Evolutionary conservation across 2,797 vertebrate species (phyloP).

Genomic region (Anguilla megastoma): DNA sequence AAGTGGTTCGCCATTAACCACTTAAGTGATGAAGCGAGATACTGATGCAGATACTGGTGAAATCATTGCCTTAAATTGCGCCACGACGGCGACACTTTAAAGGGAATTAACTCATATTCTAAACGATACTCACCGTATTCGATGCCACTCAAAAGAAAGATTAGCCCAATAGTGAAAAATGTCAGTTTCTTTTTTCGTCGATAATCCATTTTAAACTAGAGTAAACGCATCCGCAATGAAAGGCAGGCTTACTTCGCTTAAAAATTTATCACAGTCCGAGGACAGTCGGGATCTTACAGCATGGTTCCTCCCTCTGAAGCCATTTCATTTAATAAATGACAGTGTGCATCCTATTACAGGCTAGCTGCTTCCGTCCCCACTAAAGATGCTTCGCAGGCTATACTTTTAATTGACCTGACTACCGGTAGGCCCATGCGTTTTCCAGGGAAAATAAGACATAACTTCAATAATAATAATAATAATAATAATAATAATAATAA

Average conservation of each 20-base stretch:
- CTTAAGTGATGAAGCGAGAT: neutral
- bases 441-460: neutral
- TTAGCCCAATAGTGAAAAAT: conserved; percentile 75
- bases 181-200: conserved; percentile 71
- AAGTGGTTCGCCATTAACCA: neutral
- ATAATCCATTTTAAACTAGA: conserved; percentile 68
- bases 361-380: neutral
- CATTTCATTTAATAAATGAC: conserved; percentile 61
- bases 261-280: neutral
- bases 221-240: conserved; percentile 39
- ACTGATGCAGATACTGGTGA: neutral
- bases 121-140: conserved; percentile 76
- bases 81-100: neutral
- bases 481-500: no score
- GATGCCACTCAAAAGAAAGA: conserved; percentile 79
- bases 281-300: neutral
- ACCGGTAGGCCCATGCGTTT: neutral
- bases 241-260: conserved; percentile 38
- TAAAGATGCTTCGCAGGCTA: neutral
- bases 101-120: neutral
- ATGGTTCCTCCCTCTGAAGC: conserved; percentile 36
- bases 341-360: conserved; percentile 48
- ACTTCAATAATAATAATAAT: no score
- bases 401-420: neutral
- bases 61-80: neutral